These are phyloP conservation scores for Stegostoma tigrinum DNA, from an alignment of 2,113 vertebrate species.

Conservation along the genomic window DNA sequence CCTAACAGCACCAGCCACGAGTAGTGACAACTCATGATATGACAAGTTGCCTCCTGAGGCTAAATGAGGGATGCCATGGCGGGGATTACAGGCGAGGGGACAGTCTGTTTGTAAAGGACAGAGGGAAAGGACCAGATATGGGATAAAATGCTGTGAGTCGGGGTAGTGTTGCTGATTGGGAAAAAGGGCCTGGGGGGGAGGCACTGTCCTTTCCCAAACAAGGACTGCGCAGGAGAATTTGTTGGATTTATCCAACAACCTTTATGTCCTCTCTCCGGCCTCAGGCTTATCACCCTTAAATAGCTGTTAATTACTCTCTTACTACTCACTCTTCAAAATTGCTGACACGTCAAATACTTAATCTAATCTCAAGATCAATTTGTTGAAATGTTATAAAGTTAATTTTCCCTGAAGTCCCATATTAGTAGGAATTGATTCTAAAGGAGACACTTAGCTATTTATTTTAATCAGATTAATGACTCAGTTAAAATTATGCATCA, in stretches of 20 bases:
- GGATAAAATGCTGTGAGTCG: neutral
- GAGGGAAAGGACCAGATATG: neutral
- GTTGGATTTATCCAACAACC: neutral
- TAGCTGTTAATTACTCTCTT: neutral
- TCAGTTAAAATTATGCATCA: neutral
- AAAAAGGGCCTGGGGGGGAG: neutral
- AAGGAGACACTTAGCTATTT: neutral
- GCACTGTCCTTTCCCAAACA: neutral
- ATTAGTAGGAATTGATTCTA: neutral
- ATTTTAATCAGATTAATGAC: neutral
- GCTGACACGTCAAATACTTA: neutral
- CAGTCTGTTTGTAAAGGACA: neutral
- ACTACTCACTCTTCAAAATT: neutral
- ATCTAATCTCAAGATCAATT: neutral
- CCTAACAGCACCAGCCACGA: neutral
- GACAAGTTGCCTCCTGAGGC: too few species aligned
- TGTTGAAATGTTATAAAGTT: neutral
- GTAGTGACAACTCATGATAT: too few species aligned
- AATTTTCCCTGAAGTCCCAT: neutral
- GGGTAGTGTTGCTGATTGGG: neutral
- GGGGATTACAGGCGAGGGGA: neutral
- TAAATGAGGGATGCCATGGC: neutral
- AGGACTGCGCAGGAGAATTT: neutral
- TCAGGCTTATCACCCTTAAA: too few species aligned
- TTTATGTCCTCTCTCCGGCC: too few species aligned